These are phyloP conservation scores for Pristionchus pacificus DNA, from an alignment of 1,140 invertebrate genomes.

Conservation along the genomic window DNA sequence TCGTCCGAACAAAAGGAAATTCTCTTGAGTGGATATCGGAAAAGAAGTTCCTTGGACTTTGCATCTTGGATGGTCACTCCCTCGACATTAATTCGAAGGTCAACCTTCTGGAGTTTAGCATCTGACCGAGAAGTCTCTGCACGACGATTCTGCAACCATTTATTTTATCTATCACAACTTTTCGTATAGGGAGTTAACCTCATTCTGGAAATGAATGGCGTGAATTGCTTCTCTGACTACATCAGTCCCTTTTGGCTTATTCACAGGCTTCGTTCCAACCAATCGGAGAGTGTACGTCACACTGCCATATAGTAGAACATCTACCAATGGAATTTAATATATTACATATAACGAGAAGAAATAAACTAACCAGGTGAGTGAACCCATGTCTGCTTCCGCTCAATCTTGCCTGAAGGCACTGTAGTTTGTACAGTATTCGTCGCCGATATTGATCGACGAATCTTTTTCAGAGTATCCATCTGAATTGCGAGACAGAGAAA, in stretches of 20 bases:
- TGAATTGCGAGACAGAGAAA: slow-evolving; percentile 1
- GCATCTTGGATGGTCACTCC: slow-evolving; percentile 38
- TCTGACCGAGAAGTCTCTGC: slow-evolving; percentile 41
- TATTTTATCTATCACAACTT: not conserved
- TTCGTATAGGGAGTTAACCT: slow-evolving; percentile 26
- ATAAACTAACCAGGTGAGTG: slow-evolving; percentile 24
- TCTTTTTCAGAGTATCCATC: slow-evolving; percentile 1
- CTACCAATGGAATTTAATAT: slow-evolving; percentile 28
- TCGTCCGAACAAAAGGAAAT: slow-evolving; percentile 55
- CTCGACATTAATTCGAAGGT: slow-evolving; percentile 46
- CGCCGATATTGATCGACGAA: slow-evolving; percentile 7
- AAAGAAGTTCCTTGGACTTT: slow-evolving; percentile 41
- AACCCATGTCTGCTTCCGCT: slow-evolving; percentile 23
- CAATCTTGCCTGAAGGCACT: slow-evolving; percentile 10
- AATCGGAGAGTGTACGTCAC: slow-evolving; percentile 49
- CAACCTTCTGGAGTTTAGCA: slow-evolving; percentile 48
- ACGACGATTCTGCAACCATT: not conserved
- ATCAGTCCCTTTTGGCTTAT: slow-evolving; percentile 42
- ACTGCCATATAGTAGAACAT: slow-evolving; percentile 41
- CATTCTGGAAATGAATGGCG: slow-evolving; percentile 43
- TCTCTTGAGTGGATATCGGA: slow-evolving; percentile 37
- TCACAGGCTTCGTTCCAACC: slow-evolving; percentile 44
- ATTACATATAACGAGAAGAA: not conserved
- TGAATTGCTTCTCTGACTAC: slow-evolving; percentile 45
- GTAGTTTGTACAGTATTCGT: slow-evolving; percentile 2